Base-by-base conservation (phyloP, 2,113 vertebrate species). In the Hystrix brachyura region DNA sequence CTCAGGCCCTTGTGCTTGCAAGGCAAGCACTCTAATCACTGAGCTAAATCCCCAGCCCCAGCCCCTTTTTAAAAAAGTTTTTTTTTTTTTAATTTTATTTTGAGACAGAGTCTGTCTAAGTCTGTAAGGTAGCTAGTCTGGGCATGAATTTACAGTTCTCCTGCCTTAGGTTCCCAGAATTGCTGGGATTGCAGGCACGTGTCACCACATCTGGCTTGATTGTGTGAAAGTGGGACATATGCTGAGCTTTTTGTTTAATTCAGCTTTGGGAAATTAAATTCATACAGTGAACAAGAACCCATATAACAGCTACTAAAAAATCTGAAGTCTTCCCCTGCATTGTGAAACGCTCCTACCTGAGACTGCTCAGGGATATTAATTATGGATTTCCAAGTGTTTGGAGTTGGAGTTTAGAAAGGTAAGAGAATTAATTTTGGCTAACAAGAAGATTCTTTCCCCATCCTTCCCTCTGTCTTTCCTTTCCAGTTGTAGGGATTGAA, bases 301-400 rank as follows among this genome's bases (percentile, higher is more conserved):
- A 82, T 76, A 21, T 23, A 83, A 38, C n/a, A 96, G 65, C 19
- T 51, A 55, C 29, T 71, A 55, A 57, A 83, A 59, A 84, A 87
- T 64, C 46, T 71, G 34, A 46, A 72, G 32, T 51, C 55, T 64
- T 27, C 62, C 43, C 34, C 80, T 57, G 13, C 8, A 67, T 74
- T 43, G 18, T 72, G 0, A 18, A 87, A 91, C 32, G 3, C 19
- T 64, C 34, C 25, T 78, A 48, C 15, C 27, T 72, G 15, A 88
- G 29, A 57, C 6, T 38, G 34, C 67, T 69, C 48, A 80, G 21
- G 29, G 15, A 1, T 43, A 60, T 89, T 94, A 64, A 34, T 72
- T 34, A 46, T 60, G 32, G 46, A 64, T 74, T 92, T 94, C 32
- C 84, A 97, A 88, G 57, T 88, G 15, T 85, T 80, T 65, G n/a